These are phyloP conservation scores for Drosophila suboccidentalis DNA, from an alignment of 2,888 invertebrate species.

Conservation along the genomic window DNA sequence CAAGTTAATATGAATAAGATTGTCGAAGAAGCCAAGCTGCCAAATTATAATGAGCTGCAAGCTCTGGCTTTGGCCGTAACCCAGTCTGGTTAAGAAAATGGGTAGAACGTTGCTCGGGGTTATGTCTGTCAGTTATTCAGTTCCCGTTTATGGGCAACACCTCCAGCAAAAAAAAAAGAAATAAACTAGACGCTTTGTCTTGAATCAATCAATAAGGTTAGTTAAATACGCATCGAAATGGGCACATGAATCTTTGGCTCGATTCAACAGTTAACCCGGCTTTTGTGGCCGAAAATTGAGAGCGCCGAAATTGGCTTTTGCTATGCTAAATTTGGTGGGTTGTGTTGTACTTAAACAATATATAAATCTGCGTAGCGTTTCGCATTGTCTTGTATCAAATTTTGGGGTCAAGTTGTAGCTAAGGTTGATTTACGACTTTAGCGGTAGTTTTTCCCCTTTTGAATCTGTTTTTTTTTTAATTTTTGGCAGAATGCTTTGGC, in stretches of 20 bases:
- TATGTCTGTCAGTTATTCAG: constrained; percentile 17
- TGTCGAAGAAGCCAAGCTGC: constrained; percentile 48
- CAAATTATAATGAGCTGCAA: constrained; percentile 63
- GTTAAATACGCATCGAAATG: constrained; percentile 26
- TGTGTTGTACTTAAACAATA: constrained; percentile 41
- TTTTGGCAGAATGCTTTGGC: constrained; percentile 38
- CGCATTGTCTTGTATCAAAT: constrained; percentile 50
- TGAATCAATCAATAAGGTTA: constrained; percentile 58
- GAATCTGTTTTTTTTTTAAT: constrained; percentile 3
- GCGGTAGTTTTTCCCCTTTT: constrained; percentile 26
- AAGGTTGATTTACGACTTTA: constrained; percentile 59
- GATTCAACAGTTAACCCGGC: constrained; percentile 48
- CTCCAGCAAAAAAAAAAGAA: constrained; percentile 18
- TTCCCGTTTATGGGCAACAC: constrained; percentile 42
- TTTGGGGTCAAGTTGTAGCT: constrained; percentile 63
- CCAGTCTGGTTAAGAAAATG: constrained; percentile 22
- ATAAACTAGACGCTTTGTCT: constrained; percentile 27
- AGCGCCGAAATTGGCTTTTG: constrained; percentile 43
- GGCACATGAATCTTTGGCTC: constrained; percentile 17
- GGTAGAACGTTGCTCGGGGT: constrained; percentile 42
- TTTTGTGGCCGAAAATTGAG: constrained; percentile 52
- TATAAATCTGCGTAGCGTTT: constrained; percentile 46
- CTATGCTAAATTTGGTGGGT: constrained; percentile 54
- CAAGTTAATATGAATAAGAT: constrained; percentile 58
- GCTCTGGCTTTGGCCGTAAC: constrained; percentile 12